These are phyloP conservation scores for Daphoenositta chrysoptera DNA, from an alignment of 2,113 vertebrate species.

Conservation along the genomic window DNA sequence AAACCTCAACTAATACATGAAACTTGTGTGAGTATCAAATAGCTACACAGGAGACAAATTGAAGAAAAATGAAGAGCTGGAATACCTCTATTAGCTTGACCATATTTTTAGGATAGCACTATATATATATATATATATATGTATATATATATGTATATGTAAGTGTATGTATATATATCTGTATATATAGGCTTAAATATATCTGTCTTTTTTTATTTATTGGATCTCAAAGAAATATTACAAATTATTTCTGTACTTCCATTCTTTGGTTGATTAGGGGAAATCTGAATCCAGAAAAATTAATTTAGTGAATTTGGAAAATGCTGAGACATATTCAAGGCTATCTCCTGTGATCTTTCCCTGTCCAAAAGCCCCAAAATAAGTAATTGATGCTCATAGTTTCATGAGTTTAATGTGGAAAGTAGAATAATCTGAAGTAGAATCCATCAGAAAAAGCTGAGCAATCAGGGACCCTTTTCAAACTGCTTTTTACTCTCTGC, in stretches of 20 bases:
- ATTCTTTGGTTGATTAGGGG: background rate
- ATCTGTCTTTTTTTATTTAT: background rate
- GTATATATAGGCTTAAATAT: background rate
- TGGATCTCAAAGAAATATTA: background rate
- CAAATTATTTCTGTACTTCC: background rate
- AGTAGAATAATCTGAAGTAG: background rate
- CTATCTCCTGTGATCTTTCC: background rate
- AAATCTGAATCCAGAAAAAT: background rate
- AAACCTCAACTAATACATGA: background rate
- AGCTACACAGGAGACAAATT: background rate
- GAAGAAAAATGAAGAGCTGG: background rate
- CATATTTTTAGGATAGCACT: background rate
- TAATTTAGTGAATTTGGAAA: background rate
- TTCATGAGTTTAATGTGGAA: background rate
- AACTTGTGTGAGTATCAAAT: background rate
- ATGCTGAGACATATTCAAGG: background rate
- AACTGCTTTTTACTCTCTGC: background rate
- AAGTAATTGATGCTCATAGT: background rate
- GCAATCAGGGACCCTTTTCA: background rate
- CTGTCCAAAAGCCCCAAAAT: background rate
- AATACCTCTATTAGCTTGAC: background rate
- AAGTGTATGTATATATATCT: no score
- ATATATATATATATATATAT: no score
- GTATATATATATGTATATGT: no score
- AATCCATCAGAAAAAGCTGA: background rate